Percentiles rank a stretch among this genome's conserved stretches.
Evolutionary conservation across 2,797 vertebrate genomes (phyloP).

Genomic region (Microhierax caerulescens): DNA sequence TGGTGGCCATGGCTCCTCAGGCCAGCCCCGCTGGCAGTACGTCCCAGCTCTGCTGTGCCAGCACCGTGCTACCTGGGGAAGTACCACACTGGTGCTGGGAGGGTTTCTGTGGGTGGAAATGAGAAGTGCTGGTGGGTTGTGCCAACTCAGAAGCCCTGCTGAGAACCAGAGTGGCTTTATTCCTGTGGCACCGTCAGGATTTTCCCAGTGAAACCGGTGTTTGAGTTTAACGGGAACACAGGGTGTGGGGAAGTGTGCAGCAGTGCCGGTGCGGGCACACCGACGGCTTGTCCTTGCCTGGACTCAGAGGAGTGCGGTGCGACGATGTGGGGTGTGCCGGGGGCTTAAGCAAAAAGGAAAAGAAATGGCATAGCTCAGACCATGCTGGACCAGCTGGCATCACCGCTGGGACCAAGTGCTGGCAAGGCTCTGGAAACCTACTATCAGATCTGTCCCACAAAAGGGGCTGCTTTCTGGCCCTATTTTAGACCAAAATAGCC

Average conservation of each 20-base stretch:
- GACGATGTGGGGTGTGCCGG: neutral
- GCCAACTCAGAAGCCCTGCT: neutral
- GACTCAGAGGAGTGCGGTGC: accelerated
- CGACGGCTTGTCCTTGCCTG: neutral
- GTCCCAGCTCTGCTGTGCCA: accelerated
- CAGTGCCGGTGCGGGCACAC: accelerated
- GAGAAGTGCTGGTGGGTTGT: neutral
- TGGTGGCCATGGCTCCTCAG: neutral
- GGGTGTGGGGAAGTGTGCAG: accelerated
- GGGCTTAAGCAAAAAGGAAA: neutral
- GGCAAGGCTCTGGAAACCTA: neutral
- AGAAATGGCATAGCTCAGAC: accelerated
- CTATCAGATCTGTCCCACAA: neutral
- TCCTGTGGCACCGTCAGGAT: accelerated
- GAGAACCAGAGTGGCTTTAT: neutral
- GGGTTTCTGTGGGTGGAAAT: neutral
- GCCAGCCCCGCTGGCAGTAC: neutral
- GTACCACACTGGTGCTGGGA: neutral
- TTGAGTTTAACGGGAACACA: accelerated
- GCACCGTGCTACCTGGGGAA: neutral
- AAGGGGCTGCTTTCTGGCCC: neutral
- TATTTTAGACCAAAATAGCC: neutral
- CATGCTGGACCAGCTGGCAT: neutral
- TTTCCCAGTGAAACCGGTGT: accelerated
- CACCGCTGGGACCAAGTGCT: neutral